Conservation (phyloP, 2,113 vertebrate species). For the Tachuris rubrigastra region DNA sequence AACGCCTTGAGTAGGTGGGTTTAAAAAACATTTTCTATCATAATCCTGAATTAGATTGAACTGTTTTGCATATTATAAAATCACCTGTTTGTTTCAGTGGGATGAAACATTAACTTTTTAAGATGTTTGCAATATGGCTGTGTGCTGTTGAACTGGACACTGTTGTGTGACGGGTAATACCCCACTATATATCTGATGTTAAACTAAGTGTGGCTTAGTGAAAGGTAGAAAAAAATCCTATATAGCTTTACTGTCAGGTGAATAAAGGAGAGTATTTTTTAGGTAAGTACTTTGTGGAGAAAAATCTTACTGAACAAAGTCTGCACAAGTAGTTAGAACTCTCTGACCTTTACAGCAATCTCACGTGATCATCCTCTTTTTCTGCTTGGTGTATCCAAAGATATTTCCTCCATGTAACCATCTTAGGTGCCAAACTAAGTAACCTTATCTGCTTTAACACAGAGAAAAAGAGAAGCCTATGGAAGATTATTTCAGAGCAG, state of each 20-base stretch:
- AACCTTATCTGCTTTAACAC: neutral
- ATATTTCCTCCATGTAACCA: neutral
- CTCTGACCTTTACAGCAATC: neutral
- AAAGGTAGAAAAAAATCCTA: neutral
- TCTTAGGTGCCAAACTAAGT: neutral
- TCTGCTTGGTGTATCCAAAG: neutral
- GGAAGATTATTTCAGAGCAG: neutral
- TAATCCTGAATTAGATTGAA: neutral
- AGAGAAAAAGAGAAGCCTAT: neutral
- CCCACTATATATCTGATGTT: neutral
- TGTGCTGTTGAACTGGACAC: neutral
- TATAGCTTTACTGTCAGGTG: neutral
- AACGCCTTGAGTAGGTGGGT: neutral
- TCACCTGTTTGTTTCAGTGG: neutral
- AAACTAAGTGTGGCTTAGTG: neutral
- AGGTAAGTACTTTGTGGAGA: neutral
- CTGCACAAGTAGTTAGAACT: neutral
- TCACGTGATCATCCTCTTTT: neutral
- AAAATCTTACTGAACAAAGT: neutral
- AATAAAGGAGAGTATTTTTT: neutral
- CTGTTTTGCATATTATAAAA: neutral
- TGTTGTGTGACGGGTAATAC: neutral
- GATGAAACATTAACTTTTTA: neutral
- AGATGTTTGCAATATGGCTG: neutral
- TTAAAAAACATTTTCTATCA: neutral